Conservation (phyloP, 2,888 invertebrate species). For the Cantharis flavilabris region DNA sequence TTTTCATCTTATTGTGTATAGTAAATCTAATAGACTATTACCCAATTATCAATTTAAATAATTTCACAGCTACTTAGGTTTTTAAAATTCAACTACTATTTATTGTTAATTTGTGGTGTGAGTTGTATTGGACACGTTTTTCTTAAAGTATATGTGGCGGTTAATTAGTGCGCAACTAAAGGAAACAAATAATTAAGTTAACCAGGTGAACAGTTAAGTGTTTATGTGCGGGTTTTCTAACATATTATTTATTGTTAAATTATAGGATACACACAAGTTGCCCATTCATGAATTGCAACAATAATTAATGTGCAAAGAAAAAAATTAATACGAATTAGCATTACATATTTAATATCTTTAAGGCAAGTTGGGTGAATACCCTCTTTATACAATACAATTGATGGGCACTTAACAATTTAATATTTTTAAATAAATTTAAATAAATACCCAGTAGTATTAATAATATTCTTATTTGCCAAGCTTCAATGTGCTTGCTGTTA, state of each 20-base stretch:
- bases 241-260: slow-evolving; percentile 34
- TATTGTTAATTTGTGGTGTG: not conserved
- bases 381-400: not conserved
- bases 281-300: slow-evolving; percentile 20
- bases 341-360: not conserved
- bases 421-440: not conserved
- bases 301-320: slow-evolving; percentile 11
- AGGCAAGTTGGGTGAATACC: not conserved
- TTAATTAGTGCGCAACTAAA: slow-evolving; percentile 23
- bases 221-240: slow-evolving; percentile 33
- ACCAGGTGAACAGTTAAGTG: slow-evolving; percentile 27
- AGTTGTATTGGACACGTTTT: slow-evolving; percentile 3
- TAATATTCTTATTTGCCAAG: not conserved
- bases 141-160: slow-evolving; percentile 1
- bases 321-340: not conserved
- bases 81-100: not conserved
- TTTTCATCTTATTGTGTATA: not conserved
- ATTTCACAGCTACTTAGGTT: slow-evolving; percentile 2
- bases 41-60: slow-evolving; percentile 5
- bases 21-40: not conserved
- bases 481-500: not conserved
- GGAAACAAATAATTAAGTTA: slow-evolving; percentile 27
- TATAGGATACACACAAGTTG: slow-evolving; percentile 26
- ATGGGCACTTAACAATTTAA: not conserved
- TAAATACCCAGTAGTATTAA: not conserved